phyloP scores from a whole-genome alignment of 2,888 invertebrate species.

The Parnassius orleans region DNA sequence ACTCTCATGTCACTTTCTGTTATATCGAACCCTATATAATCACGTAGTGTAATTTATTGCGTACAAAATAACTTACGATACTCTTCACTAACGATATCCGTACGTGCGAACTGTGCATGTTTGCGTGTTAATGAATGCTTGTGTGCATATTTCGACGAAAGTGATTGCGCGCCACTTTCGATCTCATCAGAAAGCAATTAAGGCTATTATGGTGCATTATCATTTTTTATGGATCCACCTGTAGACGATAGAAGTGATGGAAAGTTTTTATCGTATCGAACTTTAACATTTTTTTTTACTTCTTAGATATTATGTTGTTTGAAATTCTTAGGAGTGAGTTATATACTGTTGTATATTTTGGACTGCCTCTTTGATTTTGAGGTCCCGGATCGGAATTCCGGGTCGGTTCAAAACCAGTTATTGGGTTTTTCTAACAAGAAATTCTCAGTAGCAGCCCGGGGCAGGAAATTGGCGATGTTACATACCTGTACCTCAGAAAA shows the following conservation, averaged over 20 bases:
- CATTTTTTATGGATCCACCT: slow-evolving; percentile 18
- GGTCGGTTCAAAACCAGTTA: no score
- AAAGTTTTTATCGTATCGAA: slow-evolving; percentile 16
- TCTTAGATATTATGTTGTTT: no score
- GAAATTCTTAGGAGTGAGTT: no score
- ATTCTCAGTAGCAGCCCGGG: no score
- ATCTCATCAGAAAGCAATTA: slow-evolving; percentile 28
- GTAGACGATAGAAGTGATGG: slow-evolving; percentile 3
- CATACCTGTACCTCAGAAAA: no score
- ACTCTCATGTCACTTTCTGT: background rate
- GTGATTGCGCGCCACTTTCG: slow-evolving; percentile 25
- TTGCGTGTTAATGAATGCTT: background rate
- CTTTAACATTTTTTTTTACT: background rate
- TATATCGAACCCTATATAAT: background rate
- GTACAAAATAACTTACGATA: background rate
- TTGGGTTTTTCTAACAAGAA: no score
- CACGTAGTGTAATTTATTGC: slow-evolving; percentile 1
- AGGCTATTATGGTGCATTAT: slow-evolving; percentile 24
- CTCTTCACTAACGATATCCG: background rate
- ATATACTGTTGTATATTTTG: no score
- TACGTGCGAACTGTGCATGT: background rate
- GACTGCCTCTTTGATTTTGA: no score
- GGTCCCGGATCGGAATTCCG: no score
- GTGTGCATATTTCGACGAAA: slow-evolving; percentile 20
- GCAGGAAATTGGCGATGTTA: no score